Conservation (phyloP, 2,797 vertebrate genomes). For the Denticeps clupeoides region DNA sequence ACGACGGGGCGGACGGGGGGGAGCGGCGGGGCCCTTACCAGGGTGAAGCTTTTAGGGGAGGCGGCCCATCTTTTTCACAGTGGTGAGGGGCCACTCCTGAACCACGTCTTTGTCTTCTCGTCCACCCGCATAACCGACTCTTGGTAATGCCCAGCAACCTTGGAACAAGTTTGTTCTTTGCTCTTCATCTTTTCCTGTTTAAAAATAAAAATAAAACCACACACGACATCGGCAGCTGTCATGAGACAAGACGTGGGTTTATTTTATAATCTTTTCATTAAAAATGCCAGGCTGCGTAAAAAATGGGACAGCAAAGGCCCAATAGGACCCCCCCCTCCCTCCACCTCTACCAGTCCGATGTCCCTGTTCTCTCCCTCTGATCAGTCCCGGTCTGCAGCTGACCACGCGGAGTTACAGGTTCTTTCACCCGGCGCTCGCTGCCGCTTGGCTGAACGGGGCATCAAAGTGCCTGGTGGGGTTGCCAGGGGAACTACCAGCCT, state of each 20-base stretch:
- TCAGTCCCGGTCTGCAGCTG: conserved; percentile 31
- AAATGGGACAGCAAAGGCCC: too few species aligned
- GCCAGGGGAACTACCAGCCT: too few species aligned
- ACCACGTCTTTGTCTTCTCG: conserved; percentile 94
- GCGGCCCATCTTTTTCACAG: conserved; percentile 97
- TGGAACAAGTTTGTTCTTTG: conserved; percentile 94
- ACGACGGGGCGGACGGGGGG: too few species aligned
- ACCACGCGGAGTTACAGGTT: conserved; percentile 41
- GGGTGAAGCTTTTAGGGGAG: conserved; percentile 94
- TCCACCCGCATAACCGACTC: conserved; percentile 98
- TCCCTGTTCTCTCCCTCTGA: background rate
- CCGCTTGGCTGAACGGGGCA: conserved; percentile 41
- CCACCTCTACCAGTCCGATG: too few species aligned
- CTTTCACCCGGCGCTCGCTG: conserved; percentile 36
- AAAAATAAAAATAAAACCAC: conserved; percentile 32
- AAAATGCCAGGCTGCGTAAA: background rate
- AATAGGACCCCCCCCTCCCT: too few species aligned
- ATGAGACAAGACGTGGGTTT: conserved; percentile 8
- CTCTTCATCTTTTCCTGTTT: conserved; percentile 96
- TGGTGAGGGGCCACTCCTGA: conserved; percentile 95
- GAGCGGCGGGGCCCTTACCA: conserved; percentile 68
- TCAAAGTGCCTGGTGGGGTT: background rate
- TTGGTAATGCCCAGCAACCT: conserved; percentile 93
- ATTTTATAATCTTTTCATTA: background rate
- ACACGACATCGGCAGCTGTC: too few species aligned